Evolutionary conservation across 2,113 vertebrate species (phyloP), one percentile per base, ranked within the genome.

Genomic region (Machaerirhynchus nigripectus): DNA sequence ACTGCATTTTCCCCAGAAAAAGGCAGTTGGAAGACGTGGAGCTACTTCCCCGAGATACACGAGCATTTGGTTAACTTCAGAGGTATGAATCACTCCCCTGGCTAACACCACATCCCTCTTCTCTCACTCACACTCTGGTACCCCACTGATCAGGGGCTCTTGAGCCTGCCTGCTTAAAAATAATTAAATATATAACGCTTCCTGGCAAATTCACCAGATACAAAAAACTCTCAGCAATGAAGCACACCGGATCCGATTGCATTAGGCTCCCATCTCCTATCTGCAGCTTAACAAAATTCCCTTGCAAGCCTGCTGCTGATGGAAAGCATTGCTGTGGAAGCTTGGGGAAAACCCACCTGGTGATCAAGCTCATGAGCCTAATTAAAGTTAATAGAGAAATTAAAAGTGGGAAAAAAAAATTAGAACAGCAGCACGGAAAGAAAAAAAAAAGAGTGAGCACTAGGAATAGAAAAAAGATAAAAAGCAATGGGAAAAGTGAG

Each of bases 301-400:
- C 73, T 86, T 69, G 86, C 93, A 96, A 92, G 79, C 31, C 86
- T 84, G 68, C 61, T 89, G 94, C 91, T 96, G 91, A 69, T 92
- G 95, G 92, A 96, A 97, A 97, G 55, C 23, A 2, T 39, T 92
- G 80, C 97, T 94, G 65, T 88, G 96, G 96, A 94, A 96, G 91
- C 93, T 92, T 95, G 92, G 95, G 97, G 96, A 97, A 97, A 98
- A 97, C 68, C 95, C 96, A 98, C 98, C 97, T 98, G 97, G 96
- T 96, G 94, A 96, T 95, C 81, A 96, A 97, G 90, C 96, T 96
- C 98, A 92, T 55, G 95, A 97, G 97, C 67, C 86, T 97, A 97
- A 98, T 98, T 97, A 97, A 97, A 96, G 90, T 95, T 96, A 98
- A 96, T 86, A 97, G 87, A 97, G 93, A 97, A 97, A 97, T 97